Evolutionary conservation across 2,888 invertebrate species (phyloP), one percentile per base, ranked within the genome.

Genomic region (Papilio demoleus): DNA sequence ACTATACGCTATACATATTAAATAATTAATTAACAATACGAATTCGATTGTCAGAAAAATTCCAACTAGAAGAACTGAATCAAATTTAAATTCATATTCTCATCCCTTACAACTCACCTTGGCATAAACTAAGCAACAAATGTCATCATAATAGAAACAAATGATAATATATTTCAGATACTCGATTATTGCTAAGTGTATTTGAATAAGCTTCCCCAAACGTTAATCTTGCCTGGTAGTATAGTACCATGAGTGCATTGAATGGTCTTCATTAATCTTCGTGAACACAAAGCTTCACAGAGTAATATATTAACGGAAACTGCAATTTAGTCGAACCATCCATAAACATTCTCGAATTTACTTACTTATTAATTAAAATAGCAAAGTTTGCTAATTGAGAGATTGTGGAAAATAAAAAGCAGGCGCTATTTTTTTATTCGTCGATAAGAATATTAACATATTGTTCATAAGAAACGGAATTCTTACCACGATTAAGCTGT

Each of bases 171-270:
- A 12, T 12, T 12, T 4, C 3, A 12, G 0, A 38, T 38, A 38
- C 14, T 38, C 12, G 38, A 4, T 38, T 12, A 14, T 38, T 12
- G 2, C 14, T 9, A 14, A 38, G 14, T 38, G 31, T 2, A 45
- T 45, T 17, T 38, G 27, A 27, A 38, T 58, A 58, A 59, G 38
- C 42, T 45, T 34, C 58, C 45, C 36, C 59, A 24, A 45, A 42
- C 4, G 56, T 17, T 14, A 63, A 38, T 62, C 22, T 47, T 9
- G 45, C 45, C 8, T 8, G 8, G 6, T 19, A 19, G 4, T 8
- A 45, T 19, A 45, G 45, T 17, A 19, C 8, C 45, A 17, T 17
- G 19, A 45, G 17, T 19, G 45, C 8, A 45, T 45, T 45, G 45
- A 45, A 9, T 1, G 19, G 12, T 47, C 12, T 12, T 12, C 14